Base-by-base conservation (phyloP, 2,797 vertebrate species). In the Dromococcyx pavoninus region DNA sequence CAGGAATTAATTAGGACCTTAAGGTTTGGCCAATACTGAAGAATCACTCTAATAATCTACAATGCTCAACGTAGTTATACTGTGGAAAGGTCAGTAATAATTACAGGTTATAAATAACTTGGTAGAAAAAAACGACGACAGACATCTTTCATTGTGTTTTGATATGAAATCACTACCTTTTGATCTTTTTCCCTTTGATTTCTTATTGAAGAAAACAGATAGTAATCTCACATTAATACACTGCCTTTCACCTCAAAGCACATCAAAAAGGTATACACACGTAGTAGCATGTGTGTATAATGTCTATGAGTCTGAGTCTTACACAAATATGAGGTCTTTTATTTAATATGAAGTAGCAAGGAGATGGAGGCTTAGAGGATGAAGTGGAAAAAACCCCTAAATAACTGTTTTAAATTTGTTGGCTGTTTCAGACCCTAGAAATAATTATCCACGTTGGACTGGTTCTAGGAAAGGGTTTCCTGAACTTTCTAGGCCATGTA, bases 31-130 rank as follows among this genome's bases (percentile, higher is more conserved):
- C 66, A 94, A 10, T 44, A 71, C 54, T 32, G 39, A 89, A 84
- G 86, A 91, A 91, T 81, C 85, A 28, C 50, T 61, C 64, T 56
- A 73, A 62, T 64, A 89, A 94, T 77, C 81, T 89, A 64, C 65
- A 79, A 0, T 37, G 16, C 67, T 33, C 37, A 57, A 71, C 15
- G 18, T 74, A 57, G 61, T 88, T 86, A 61, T 64, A 46, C 43
- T 15, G 14, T 72, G 39, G 73, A 88, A 91, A 78, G 54, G 43
- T 51, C 58, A 86, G 43, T 64, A 71, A 78, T 88, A 91, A 86
- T 77, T 88, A 72, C 33, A 54, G 32, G 79, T 75, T 88, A 91
- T 94, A 95, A 95, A 91, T 94, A 94, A 90, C 88, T 75, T 75
- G 54, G 39, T n/a, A 58, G 50, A 94, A 70, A 62, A 95, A 92